A percentile compares a stretch with the other conserved stretches of the same genome.
Conservation (phyloP, 2,888 invertebrate species). For the Dolichopus griseipennis region DNA sequence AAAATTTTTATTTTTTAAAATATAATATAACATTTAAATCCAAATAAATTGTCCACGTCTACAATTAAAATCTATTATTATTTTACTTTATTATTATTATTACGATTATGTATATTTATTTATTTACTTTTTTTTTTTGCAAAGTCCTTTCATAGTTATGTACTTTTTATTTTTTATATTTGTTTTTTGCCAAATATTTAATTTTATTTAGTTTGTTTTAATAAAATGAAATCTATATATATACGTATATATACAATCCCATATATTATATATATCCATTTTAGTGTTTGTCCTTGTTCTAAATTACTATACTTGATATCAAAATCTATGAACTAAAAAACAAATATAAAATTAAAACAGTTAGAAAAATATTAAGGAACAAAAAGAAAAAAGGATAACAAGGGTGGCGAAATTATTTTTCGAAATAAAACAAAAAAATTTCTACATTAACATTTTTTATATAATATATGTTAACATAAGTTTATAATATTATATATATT, state of each 20-base stretch:
- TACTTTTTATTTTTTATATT: background rate
- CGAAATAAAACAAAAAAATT: background rate
- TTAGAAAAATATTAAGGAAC: background rate
- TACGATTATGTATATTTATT: too few relatives aligned
- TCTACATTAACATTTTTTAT: too few relatives aligned
- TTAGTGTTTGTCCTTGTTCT: background rate
- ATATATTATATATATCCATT: too few relatives aligned
- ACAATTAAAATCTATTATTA: background rate
- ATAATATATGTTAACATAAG: too few relatives aligned
- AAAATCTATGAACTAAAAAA: conserved; percentile 6
- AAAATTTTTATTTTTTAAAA: too few relatives aligned
- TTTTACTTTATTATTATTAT: background rate
- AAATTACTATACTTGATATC: background rate
- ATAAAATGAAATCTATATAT: background rate
- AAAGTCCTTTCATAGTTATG: background rate
- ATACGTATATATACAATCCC: too few relatives aligned
- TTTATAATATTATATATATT: too few relatives aligned
- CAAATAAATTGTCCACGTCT: background rate
- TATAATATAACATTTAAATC: too few relatives aligned
- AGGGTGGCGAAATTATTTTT: background rate
- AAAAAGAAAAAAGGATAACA: background rate
- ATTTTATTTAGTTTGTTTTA: background rate
- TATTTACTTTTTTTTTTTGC: background rate
- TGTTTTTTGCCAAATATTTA: background rate
- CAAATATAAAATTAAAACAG: background rate